A percentile compares a stretch with the other conserved stretches of the same genome.
Conservation (phyloP, 2,888 invertebrate species). For the Sinelater perroti region DNA sequence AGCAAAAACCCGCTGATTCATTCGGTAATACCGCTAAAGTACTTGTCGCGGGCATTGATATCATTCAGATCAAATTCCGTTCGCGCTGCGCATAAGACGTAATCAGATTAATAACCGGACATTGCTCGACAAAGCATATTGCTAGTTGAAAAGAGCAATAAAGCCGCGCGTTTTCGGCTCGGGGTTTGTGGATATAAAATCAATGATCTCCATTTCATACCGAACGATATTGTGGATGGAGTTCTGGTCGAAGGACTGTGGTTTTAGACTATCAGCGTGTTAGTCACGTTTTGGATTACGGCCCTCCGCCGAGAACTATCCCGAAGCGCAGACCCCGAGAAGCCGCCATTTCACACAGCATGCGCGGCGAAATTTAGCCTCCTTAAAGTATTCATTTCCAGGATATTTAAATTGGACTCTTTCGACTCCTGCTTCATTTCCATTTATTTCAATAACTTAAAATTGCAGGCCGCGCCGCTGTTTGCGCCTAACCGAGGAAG, state of each 20-base stretch:
- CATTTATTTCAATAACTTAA: conserved; percentile 20
- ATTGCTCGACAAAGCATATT: conserved; percentile 29
- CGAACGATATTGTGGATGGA: conserved; percentile 32
- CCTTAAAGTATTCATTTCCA: conserved; percentile 33
- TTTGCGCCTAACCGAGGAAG: neutral
- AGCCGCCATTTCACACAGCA: conserved; percentile 43
- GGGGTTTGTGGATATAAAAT: conserved; percentile 34
- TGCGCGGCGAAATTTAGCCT: conserved; percentile 41
- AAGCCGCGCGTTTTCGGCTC: conserved; percentile 23
- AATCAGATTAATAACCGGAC: conserved; percentile 22
- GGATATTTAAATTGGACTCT: conserved; percentile 28
- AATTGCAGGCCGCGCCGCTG: neutral
- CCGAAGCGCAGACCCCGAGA: conserved; percentile 42
- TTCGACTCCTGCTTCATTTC: conserved; percentile 22
- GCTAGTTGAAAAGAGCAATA: conserved; percentile 27
- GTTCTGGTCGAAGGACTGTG: conserved; percentile 34
- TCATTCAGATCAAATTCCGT: neutral
- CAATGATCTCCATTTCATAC: conserved; percentile 35
- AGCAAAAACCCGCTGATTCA: too few species aligned
- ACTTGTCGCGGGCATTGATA: conserved; percentile 7
- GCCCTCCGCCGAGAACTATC: conserved; percentile 38
- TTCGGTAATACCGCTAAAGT: too few species aligned
- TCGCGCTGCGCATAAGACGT: conserved; percentile 7
- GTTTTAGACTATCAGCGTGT: conserved; percentile 43
- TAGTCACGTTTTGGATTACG: conserved; percentile 47